Evolutionary conservation across 2,888 invertebrate species (phyloP), one percentile per base, ranked within the genome.

Genomic region (Camptogramma bilineatum): DNA sequence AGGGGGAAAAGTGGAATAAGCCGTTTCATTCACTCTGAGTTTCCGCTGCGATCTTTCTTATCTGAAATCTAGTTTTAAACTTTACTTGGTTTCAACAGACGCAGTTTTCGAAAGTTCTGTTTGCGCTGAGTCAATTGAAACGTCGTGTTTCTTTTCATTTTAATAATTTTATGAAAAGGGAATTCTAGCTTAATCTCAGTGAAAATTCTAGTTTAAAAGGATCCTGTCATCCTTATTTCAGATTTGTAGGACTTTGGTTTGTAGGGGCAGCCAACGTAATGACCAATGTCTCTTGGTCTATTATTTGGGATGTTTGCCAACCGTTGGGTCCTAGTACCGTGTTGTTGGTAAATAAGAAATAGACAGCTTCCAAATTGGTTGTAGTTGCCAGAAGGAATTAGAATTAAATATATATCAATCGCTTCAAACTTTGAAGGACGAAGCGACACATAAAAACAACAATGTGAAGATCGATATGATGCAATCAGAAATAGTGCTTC

Each of bases 271-370:
- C 34, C 34, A 39, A 13, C 3, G 3, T 13, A 39, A 39, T 2
- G 10, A 17, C 53, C 16, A n/a, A 28, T 28, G 28, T 28, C 54
- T 54, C 44, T 13, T 21, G 24, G 24, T 1, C 53, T 42, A 13
- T 28, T 28, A 51, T 31, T 42, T 51, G 57, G 52, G 21, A 53
- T 60, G 47, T 60, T 48, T 60, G 60, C 60, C 47, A 60, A 60
- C 34, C 16, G 31, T 24, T 21, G 17, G 31, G 44, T 53, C 52
- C 42, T 34, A n/a, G 50, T 19, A 31, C 44, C 8, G 19, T 52
- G 52, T 52, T 59, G 34, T 52, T 46, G 34, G 59, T 59, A 59
- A 59, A 52, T 47, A 52, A 39, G 16, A 58, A 52, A 52, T 59
- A 59, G 47, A 60, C 21, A 47, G 59, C 39, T 52, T 24, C 31